Evolutionary conservation across 2,888 invertebrate genomes (phyloP).

Genomic region (Cephonodes hylas): DNA sequence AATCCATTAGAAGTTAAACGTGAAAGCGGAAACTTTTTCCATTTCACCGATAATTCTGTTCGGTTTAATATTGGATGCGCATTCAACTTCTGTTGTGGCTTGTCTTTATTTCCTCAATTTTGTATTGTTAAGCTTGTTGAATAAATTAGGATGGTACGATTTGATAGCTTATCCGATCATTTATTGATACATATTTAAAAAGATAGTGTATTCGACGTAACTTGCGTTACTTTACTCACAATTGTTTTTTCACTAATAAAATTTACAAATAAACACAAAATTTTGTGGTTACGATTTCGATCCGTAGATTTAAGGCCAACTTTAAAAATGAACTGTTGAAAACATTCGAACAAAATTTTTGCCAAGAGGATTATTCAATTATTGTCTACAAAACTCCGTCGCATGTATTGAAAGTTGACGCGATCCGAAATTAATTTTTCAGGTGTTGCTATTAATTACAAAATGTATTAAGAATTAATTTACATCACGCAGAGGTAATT

Average conservation of each 20-base stretch:
- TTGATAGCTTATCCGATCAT: too few species aligned
- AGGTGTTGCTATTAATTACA: conserved; percentile 1
- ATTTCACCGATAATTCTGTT: neutral
- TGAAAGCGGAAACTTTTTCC: neutral
- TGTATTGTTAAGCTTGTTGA: neutral
- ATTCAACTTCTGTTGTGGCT: neutral
- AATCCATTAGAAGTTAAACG: conserved; percentile 5
- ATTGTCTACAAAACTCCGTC: neutral
- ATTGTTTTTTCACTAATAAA: too few species aligned
- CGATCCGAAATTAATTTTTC: neutral
- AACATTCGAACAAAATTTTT: neutral
- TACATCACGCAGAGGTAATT: too few species aligned
- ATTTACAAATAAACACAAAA: too few species aligned
- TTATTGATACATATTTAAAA: too few species aligned
- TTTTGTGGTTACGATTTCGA: too few species aligned
- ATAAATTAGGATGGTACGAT: neutral
- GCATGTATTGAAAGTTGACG: neutral
- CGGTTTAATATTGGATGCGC: neutral
- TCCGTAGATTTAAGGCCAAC: too few species aligned
- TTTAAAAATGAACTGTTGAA: neutral
- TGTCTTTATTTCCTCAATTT: neutral
- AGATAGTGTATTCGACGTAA: too few species aligned
- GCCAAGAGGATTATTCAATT: neutral
- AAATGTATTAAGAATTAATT: conserved; percentile 1
- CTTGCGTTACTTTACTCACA: too few species aligned